Evolutionary conservation across 2,888 invertebrate species (phyloP).

Genomic region (Stenodera caucasica): DNA sequence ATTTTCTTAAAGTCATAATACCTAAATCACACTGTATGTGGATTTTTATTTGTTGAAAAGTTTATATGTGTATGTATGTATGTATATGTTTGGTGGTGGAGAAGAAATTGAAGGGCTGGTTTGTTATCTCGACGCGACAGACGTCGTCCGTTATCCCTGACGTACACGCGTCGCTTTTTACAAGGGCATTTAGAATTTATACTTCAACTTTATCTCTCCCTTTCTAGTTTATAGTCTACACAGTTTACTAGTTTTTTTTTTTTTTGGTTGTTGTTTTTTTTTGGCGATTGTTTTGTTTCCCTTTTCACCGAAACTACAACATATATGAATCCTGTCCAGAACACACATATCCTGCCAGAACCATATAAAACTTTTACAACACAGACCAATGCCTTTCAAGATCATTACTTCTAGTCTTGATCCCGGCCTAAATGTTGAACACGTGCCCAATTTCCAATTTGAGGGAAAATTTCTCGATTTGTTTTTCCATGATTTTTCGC

Average conservation of each 20-base stretch:
- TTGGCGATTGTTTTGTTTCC: no score
- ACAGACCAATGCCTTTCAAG: not conserved
- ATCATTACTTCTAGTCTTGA: no score
- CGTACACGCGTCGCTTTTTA: not conserved
- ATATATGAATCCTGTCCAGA: not conserved
- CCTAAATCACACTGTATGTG: not conserved
- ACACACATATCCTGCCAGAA: conserved; percentile 1
- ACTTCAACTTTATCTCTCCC: not conserved
- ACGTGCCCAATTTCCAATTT: not conserved
- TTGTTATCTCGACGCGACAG: not conserved
- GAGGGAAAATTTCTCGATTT: no score
- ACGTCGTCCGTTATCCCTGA: not conserved
- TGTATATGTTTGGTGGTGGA: not conserved
- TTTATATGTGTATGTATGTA: no score
- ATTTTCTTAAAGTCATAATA: no score
- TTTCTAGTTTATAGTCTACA: not conserved
- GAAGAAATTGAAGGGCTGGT: not conserved
- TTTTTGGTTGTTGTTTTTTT: no score
- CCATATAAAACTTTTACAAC: not conserved
- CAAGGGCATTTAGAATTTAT: not conserved
- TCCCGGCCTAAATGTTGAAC: not conserved
- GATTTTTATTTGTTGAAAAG: not conserved
- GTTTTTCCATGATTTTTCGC: no score
- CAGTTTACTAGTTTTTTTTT: no score
- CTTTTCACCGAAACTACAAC: no score